phyloP scores from a whole-genome alignment of 2,113 vertebrate species.

The Eulemur rufifrons region DNA sequence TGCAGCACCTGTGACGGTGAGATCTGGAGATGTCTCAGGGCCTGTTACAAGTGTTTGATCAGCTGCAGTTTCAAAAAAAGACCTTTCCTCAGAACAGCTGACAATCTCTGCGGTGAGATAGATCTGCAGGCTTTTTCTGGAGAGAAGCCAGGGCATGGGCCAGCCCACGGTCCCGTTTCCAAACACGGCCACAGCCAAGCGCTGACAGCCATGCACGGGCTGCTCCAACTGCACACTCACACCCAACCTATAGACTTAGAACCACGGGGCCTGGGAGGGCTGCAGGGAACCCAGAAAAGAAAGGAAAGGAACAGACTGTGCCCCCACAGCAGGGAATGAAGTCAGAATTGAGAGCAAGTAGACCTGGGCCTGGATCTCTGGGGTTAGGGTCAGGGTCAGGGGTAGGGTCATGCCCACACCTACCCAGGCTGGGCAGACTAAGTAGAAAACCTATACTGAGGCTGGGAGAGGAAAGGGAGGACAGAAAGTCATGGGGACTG shows the following conservation, averaged over 20 bases:
- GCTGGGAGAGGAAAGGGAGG: no score
- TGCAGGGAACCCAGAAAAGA: background rate
- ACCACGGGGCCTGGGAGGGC: background rate
- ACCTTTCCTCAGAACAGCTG: background rate
- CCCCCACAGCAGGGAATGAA: background rate
- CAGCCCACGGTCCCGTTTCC: background rate
- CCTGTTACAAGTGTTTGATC: background rate
- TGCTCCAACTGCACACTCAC: background rate
- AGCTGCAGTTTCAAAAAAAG: background rate
- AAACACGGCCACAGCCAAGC: background rate
- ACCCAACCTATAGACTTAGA: background rate
- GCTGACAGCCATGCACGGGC: background rate
- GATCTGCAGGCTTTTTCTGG: conserved; percentile 7
- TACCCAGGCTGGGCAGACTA: background rate
- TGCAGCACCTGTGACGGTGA: background rate
- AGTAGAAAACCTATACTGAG: background rate
- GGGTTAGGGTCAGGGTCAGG: no score
- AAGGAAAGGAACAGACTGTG: background rate
- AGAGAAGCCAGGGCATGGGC: background rate
- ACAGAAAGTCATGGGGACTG: background rate
- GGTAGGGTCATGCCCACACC: background rate
- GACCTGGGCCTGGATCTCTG: background rate
- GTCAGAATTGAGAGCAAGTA: background rate
- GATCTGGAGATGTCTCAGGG: background rate
- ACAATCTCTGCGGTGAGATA: background rate